phyloP scores from a whole-genome alignment of 2,888 invertebrate genomes.

The Andrena flavipes region DNA sequence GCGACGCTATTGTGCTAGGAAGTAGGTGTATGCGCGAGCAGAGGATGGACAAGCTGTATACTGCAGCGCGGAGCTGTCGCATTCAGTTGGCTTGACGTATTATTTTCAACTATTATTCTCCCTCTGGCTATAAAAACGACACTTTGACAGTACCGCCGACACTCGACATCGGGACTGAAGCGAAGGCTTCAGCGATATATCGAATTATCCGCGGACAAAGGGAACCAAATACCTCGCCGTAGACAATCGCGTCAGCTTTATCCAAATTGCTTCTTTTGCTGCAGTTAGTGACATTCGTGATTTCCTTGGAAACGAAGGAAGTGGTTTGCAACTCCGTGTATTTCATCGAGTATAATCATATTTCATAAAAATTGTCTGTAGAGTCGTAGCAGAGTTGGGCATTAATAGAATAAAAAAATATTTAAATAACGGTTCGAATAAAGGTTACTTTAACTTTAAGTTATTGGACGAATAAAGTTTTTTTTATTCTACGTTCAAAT shows the following conservation, averaged over 20 bases:
- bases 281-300: slow-evolving; percentile 1
- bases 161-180: slow-evolving; percentile 34
- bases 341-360: neutral
- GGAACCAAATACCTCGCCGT: slow-evolving; percentile 17
- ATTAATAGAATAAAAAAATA: no score
- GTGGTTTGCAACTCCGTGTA: neutral
- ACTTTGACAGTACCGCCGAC: slow-evolving; percentile 30
- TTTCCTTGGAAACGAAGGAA: neutral
- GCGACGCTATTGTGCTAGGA: neutral
- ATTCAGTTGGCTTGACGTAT: slow-evolving; percentile 76
- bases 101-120: slow-evolving; percentile 75
- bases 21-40: neutral
- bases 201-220: slow-evolving; percentile 38
- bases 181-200: slow-evolving; percentile 33
- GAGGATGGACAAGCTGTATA: slow-evolving; percentile 31
- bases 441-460: no score
- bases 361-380: neutral
- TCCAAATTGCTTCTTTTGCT: neutral
- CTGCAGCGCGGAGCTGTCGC: slow-evolving; percentile 74
- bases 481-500: no score
- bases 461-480: no score
- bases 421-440: no score
- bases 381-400: no score
- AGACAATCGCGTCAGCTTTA: slow-evolving; percentile 6
- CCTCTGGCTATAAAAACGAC: slow-evolving; percentile 44